These are phyloP conservation scores for Panthera uncia DNA, from an alignment of 2,113 vertebrate species.

Conservation along the genomic window DNA sequence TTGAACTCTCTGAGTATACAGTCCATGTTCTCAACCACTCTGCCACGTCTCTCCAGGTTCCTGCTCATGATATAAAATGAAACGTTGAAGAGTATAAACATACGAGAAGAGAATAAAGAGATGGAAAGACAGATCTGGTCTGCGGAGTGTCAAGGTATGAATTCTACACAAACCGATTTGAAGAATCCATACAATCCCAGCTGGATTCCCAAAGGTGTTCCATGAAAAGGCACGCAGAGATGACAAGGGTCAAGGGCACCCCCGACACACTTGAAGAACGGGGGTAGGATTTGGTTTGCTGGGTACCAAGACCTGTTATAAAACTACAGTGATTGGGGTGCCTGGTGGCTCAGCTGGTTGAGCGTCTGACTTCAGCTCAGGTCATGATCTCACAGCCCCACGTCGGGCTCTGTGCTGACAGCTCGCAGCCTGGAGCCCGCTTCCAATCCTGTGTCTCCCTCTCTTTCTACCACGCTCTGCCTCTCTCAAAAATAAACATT, in stretches of 20 bases:
- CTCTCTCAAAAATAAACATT: too few relatives aligned
- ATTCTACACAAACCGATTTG: neutral
- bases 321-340: neutral
- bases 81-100: neutral
- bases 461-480: too few relatives aligned
- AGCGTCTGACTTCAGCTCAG: too few relatives aligned
- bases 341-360: too few relatives aligned
- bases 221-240: neutral
- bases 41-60: neutral
- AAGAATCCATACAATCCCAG: neutral
- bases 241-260: neutral
- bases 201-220: neutral
- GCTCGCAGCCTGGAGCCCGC: too few relatives aligned
- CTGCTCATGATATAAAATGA: neutral
- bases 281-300: neutral
- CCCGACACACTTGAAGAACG: neutral
- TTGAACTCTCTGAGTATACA: neutral
- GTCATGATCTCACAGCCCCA: too few relatives aligned
- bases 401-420: too few relatives aligned
- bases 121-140: neutral
- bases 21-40: neutral
- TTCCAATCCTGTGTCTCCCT: too few relatives aligned
- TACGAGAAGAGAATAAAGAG: neutral
- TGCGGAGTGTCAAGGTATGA: neutral
- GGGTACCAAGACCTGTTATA: neutral